Evolutionary conservation across 2,888 invertebrate genomes (phyloP), one percentile per base, ranked within the genome.

Genomic region (Masnerella sp.): DNA sequence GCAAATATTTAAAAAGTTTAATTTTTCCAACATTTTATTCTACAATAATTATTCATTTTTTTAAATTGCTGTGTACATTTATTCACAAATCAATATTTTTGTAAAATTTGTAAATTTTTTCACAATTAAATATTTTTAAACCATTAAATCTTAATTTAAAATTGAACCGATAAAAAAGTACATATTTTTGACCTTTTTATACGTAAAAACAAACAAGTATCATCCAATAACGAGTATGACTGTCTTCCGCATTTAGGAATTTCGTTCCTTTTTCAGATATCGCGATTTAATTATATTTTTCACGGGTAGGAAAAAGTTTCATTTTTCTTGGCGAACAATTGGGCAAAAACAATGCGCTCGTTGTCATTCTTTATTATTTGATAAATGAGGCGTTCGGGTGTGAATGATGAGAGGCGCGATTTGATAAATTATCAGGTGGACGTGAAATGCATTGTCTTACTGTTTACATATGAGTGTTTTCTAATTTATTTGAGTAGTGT

Each of bases 301-400:
- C 28, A 5, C 20, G 20, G 5, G n/a, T 36, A 8, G 11, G 12
- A 40, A 52, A 42, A 49, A 51, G 45, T 34, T 51, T 59, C 59
- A 59, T 59, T 68, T 58, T 59, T 68, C 59, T 59, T 30, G 12
- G 12, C 20, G 59, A 51, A 59, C 36, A 59, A 43, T 52, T 38
- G 38, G 14, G 22, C 38, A 49, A 45, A 69, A 69, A 59, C 61
- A 69, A 59, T 69, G 34, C 38, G 30, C 28, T n/a, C 32, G 42
- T 32, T 58, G 43, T 43, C 43, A 59, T 68, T 59, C 59, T 68
- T 59, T 59, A 36, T 59, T 28, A 59, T 43, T 36, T 68, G 68
- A 68, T 68, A 68, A 68, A 68, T 51, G 68, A 68, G 43, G 34
- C 45, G 28, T 59, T 68, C 25, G 17, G 38, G 22, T 69, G 52